Evolutionary conservation across 1,140 invertebrate species (phyloP).

Genomic region (Mizuhopecten yessoensis): DNA sequence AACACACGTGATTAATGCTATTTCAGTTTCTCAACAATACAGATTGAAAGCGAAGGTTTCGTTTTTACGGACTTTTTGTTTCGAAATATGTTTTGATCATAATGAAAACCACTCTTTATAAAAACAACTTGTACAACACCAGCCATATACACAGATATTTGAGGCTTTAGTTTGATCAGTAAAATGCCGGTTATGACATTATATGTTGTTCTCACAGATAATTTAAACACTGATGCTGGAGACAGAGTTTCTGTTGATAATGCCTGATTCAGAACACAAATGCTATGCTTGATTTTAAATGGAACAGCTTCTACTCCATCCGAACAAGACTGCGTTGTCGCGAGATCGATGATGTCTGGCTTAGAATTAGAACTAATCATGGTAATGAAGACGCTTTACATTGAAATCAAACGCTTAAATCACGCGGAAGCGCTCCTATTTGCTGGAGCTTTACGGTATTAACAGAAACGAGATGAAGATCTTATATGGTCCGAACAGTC

Average conservation of each 20-base stretch:
- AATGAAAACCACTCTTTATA: too few relatives aligned
- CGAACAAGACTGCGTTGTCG: not conserved
- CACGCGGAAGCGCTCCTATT: not conserved
- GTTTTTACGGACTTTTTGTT: too few relatives aligned
- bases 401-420: slow-evolving; percentile 13
- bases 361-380: slow-evolving; percentile 35
- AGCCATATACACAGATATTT: too few relatives aligned
- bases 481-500: not conserved
- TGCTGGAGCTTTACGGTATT: not conserved
- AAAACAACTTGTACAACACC: too few relatives aligned
- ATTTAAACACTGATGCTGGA: not conserved
- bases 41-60: too few relatives aligned
- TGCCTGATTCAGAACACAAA: not conserved
- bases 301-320: not conserved
- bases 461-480: not conserved
- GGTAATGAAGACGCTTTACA: slow-evolving; percentile 27
- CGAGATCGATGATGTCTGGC: slow-evolving; percentile 12
- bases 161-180: not conserved
- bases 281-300: not conserved
- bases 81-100: too few relatives aligned
- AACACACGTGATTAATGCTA: too few relatives aligned
- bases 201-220: not conserved
- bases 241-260: not conserved
- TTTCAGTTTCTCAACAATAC: too few relatives aligned
- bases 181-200: not conserved